A percentile compares a stretch with the other conserved stretches of the same genome.
These are phyloP conservation scores for Lasiurus cinereus DNA, from an alignment of 2,113 vertebrate species.

Conservation along the genomic window DNA sequence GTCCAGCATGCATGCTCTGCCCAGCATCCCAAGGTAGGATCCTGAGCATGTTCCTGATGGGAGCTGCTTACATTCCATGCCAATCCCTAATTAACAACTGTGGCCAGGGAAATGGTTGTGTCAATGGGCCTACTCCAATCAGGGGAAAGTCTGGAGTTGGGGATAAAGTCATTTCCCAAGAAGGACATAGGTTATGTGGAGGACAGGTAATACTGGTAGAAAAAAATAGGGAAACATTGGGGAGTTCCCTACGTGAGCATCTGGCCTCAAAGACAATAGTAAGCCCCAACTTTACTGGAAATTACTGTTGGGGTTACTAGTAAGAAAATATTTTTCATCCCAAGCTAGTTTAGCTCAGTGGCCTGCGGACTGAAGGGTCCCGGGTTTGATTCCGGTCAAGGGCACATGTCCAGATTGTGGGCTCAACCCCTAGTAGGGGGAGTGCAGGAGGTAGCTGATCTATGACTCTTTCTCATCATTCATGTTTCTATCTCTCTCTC, in stretches of 20 bases:
- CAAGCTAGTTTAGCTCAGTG: too few relatives aligned
- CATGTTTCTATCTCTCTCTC: too few relatives aligned
- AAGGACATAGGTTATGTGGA: neutral
- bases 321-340: neutral
- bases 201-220: neutral
- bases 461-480: too few relatives aligned
- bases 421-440: too few relatives aligned
- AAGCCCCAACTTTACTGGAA: neutral
- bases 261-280: neutral
- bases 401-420: too few relatives aligned
- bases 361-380: too few relatives aligned
- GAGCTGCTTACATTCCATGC: neutral
- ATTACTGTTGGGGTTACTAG: neutral
- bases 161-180: neutral
- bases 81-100: neutral
- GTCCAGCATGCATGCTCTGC: neutral
- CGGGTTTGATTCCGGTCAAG: too few relatives aligned
- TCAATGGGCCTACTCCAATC: neutral
- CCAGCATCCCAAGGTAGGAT: neutral
- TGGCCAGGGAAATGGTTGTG: neutral
- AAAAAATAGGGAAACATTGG: neutral
- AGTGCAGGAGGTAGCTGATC: too few relatives aligned
- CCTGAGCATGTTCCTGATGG: neutral
- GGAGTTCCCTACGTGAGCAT: neutral
- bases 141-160: neutral